These are phyloP conservation scores for Cephus nigrinus DNA, from an alignment of 2,888 invertebrate genomes.

Conservation along the genomic window DNA sequence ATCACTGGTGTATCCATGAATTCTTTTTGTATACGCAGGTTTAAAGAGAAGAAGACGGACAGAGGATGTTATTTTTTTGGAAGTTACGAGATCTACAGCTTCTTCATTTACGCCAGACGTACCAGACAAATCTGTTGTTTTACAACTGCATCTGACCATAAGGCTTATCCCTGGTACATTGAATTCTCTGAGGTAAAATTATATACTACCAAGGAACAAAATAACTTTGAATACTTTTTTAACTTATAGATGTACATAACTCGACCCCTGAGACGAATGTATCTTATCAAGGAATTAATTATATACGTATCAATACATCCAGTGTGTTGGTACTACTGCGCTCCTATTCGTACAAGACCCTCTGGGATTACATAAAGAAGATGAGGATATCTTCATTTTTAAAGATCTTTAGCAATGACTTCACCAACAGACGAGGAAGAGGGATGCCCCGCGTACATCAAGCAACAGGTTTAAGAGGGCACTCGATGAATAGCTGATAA, in stretches of 20 bases:
- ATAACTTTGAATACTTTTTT: not conserved
- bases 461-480: constrained; percentile 41
- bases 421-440: constrained; percentile 4
- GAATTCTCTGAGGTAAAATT: not conserved
- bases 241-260: not conserved
- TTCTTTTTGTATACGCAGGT: not conserved
- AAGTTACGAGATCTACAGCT: not conserved
- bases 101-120: not conserved
- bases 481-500: constrained; percentile 55
- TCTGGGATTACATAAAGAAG: not conserved
- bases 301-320: not conserved
- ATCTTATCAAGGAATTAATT: not conserved
- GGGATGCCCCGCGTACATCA: constrained; percentile 13
- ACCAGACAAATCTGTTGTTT: not conserved
- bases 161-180: too few relatives aligned
- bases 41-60: not conserved
- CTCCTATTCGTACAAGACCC: not conserved
- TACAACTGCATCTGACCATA: not conserved
- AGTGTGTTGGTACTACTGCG: not conserved
- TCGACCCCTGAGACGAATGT: not conserved
- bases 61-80: not conserved
- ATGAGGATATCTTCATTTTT: constrained; percentile 40
- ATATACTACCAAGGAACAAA: not conserved
- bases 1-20: not conserved
- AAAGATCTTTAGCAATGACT: constrained; percentile 14